Conservation (phyloP, 2,888 invertebrate species). For the Cheilosia scutellata region DNA sequence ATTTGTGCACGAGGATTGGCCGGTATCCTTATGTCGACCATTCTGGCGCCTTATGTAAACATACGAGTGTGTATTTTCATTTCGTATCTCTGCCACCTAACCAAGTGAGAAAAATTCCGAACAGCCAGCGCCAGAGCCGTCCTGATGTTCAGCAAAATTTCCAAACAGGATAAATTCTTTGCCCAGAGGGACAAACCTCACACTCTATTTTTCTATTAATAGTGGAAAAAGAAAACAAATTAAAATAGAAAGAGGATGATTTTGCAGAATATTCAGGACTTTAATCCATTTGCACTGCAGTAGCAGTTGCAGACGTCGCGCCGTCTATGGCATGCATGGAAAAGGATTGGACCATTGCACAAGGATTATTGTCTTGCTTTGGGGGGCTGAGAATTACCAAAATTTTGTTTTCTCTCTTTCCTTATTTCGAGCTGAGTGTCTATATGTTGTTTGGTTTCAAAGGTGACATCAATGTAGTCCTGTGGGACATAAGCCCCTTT, state of each 20-base stretch:
- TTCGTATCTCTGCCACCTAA: constrained; percentile 10
- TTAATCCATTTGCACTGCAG: constrained; percentile 56
- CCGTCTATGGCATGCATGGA: neutral
- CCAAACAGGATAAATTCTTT: constrained; percentile 17
- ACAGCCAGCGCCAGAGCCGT: neutral
- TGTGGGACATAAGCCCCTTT: constrained; percentile 1
- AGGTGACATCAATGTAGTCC: constrained; percentile 47
- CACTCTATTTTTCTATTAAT: constrained; percentile 11
- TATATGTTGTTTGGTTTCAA: constrained; percentile 14
- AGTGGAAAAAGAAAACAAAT: constrained; percentile 10
- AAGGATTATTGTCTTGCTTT: constrained; percentile 18
- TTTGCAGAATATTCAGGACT: constrained; percentile 35
- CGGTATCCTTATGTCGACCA: constrained; percentile 30
- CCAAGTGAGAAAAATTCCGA: constrained; percentile 17
- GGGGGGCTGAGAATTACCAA: neutral
- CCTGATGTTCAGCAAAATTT: constrained; percentile 4
- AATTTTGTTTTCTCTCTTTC: neutral
- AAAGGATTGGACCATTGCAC: constrained; percentile 16
- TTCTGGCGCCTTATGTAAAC: constrained; percentile 34
- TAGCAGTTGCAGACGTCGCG: constrained; percentile 46
- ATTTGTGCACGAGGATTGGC: neutral
- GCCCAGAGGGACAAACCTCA: constrained; percentile 4
- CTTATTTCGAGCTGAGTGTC: neutral
- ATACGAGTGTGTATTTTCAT: constrained; percentile 7
- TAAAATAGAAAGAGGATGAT: constrained; percentile 16